These are phyloP conservation scores for Chymomyza caudatula DNA, from an alignment of 2,888 invertebrate genomes.

Conservation along the genomic window DNA sequence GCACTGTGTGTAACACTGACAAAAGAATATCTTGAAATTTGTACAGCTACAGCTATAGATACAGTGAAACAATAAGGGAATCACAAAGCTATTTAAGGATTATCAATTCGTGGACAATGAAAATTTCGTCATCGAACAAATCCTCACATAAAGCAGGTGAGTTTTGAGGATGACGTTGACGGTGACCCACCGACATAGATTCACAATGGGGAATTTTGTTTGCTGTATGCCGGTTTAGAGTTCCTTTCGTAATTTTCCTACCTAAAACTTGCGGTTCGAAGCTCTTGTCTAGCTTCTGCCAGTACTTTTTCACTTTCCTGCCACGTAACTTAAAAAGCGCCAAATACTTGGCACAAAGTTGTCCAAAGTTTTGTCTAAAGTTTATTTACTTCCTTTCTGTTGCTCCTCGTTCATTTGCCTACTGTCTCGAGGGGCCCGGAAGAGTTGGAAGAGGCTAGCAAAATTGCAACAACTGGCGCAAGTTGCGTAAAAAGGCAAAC, in stretches of 20 bases:
- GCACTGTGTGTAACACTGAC: slow-evolving; percentile 62
- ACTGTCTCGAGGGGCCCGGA: background rate
- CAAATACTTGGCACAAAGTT: slow-evolving; percentile 58
- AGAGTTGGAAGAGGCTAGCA: background rate
- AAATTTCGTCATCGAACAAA: slow-evolving; percentile 15
- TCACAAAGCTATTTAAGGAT: slow-evolving; percentile 39
- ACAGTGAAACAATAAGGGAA: slow-evolving; percentile 11
- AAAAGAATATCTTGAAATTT: slow-evolving; percentile 10
- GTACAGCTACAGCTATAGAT: slow-evolving; percentile 13
- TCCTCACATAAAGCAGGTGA: slow-evolving; percentile 38
- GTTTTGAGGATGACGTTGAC: slow-evolving; percentile 13
- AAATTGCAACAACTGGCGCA: background rate
- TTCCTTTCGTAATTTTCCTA: background rate
- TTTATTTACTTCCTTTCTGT: slow-evolving; percentile 59
- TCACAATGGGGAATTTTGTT: background rate
- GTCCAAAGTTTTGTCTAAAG: slow-evolving; percentile 59
- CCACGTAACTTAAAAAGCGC: slow-evolving; percentile 67
- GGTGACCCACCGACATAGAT: background rate
- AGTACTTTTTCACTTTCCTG: slow-evolving; percentile 1
- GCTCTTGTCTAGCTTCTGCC: slow-evolving; percentile 39
- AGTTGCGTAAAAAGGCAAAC: background rate
- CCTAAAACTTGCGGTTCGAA: slow-evolving; percentile 59
- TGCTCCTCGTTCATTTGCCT: slow-evolving; percentile 22
- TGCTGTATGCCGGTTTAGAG: background rate
- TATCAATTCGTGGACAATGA: slow-evolving; percentile 36